Evolutionary conservation across 2,888 invertebrate genomes (phyloP), one percentile per base, ranked within the genome.

Genomic region (Phoenoteleia sp.): DNA sequence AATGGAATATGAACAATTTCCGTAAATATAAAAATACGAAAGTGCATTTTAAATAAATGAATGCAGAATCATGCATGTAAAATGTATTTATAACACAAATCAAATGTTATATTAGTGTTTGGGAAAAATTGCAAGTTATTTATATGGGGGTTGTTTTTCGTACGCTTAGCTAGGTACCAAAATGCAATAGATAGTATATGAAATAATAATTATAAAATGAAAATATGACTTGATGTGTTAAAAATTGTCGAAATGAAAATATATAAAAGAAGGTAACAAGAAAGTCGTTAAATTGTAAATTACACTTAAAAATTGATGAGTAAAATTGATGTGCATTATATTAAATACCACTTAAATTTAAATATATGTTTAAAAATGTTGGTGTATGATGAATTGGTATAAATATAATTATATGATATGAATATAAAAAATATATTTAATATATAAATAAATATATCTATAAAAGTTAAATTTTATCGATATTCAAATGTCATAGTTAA

Each of bases 281-380:
- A 74, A 67, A 80, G 72, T 80, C 56, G 67, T 66, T 72, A 23
- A 69, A 42, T 27, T 77, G 64, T 54, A 62, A 71, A 71, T 13
- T 45, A 86, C 52, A 85, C 29, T 69, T 87, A 87, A 90, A 89
- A 85, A 60, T 88, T 89, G 84, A 87, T 90, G 89, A 88, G 86
- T 90, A 91, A 91, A 91, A 90, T 91, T 84, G 88, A 90, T 91
- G 92, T 91, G 89, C 92, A 91, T 83, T 81, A 90, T 92, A 90
- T 85, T 86, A 90, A 89, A 90, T 90, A 90, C 88, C 86, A 89
- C 87, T 89, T 89, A 87, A 89, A 90, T 85, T 88, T 89, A 88
- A 88, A 88, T 89, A 84, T 89, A 86, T 89, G 89, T 90, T 88
- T 86, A 67, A 86, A 87, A 87, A 90, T 75, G 69, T 86, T 89